phyloP scores from a whole-genome alignment of 30 jellyfish, hydroid and myxozoan genomes.

The Aurelia aurita complex sp. Pacific region DNA sequence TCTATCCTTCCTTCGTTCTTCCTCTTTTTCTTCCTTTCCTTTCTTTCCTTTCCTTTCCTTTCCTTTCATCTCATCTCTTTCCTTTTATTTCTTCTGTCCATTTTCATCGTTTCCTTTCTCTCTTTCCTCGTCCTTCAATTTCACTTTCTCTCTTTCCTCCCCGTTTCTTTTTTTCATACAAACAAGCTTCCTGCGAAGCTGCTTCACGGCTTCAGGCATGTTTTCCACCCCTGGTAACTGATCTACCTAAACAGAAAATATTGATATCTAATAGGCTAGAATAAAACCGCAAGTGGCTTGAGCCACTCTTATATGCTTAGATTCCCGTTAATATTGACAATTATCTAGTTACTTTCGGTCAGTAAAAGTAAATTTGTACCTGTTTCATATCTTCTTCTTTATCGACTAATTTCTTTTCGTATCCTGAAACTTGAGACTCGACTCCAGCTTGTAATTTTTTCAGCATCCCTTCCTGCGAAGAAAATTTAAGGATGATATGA shows the following conservation, averaged over 20 bases:
- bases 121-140: not conserved
- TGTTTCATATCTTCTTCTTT: slow-evolving; percentile 69
- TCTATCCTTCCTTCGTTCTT: too few species aligned
- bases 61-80: too few species aligned
- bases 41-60: too few species aligned
- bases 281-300: too few species aligned
- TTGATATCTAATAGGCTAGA: too few species aligned
- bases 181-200: too few species aligned
- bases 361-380: not conserved
- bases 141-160: slow-evolving; percentile 26
- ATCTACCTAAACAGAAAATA: too few species aligned
- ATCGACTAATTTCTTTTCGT: slow-evolving; percentile 70
- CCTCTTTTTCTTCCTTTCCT: too few species aligned
- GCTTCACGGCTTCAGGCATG: too few species aligned
- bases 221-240: too few species aligned
- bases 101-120: slow-evolving; percentile 26
- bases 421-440: slow-evolving; percentile 85
- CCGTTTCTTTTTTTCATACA: not conserved
- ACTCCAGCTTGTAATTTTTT: slow-evolving; percentile 81
- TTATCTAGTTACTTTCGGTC: not conserved
- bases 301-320: too few species aligned
- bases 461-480: slow-evolving; percentile 82
- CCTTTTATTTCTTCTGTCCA: not conserved
- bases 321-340: not conserved
- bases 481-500: not conserved